Percentiles rank a stretch among this genome's conserved stretches.
These are phyloP conservation scores for Xanthostigma xanthostigma DNA, from an alignment of 2,888 invertebrate genomes.

Conservation along the genomic window DNA sequence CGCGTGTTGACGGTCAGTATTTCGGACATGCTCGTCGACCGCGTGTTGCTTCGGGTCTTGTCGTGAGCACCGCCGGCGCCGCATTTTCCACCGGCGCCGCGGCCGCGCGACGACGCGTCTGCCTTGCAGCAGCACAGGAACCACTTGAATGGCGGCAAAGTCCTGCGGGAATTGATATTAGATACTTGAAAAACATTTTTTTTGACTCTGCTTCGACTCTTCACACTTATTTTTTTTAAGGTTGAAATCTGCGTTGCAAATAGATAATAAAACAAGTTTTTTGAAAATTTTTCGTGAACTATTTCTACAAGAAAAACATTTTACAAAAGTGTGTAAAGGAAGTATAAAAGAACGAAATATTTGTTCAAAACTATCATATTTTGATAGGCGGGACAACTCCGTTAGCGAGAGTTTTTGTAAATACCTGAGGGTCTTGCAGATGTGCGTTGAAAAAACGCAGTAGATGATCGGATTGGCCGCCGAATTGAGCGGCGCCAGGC, in stretches of 20 bases:
- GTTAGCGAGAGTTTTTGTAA: no score
- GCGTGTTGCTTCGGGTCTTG: constrained; percentile 35
- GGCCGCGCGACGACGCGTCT: neutral
- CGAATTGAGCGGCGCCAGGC: constrained; percentile 80
- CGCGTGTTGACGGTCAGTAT: constrained; percentile 18
- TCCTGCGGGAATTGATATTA: constrained; percentile 22
- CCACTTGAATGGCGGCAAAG: constrained; percentile 48
- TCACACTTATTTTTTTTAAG: no score
- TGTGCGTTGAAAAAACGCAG: constrained; percentile 81
- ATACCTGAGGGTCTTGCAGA: constrained; percentile 74
- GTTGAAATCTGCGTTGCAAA: no score
- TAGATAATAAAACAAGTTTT: no score
- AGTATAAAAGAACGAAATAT: no score
- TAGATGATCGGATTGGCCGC: constrained; percentile 92
- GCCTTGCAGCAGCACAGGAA: constrained; percentile 33
- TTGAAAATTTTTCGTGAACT: no score
- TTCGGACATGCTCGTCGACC: constrained; percentile 27
- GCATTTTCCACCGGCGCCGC: constrained; percentile 21
- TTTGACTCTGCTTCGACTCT: no score
- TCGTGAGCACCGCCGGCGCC: constrained; percentile 31
- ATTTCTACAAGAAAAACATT: no score
- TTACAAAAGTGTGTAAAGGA: no score
- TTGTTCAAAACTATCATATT: no score
- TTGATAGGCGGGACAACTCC: no score
- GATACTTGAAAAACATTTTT: constrained; percentile 14